Evolutionary conservation across 2,888 invertebrate species (phyloP), one percentile per base, ranked within the genome.

Genomic region (Melieria crassipennis): DNA sequence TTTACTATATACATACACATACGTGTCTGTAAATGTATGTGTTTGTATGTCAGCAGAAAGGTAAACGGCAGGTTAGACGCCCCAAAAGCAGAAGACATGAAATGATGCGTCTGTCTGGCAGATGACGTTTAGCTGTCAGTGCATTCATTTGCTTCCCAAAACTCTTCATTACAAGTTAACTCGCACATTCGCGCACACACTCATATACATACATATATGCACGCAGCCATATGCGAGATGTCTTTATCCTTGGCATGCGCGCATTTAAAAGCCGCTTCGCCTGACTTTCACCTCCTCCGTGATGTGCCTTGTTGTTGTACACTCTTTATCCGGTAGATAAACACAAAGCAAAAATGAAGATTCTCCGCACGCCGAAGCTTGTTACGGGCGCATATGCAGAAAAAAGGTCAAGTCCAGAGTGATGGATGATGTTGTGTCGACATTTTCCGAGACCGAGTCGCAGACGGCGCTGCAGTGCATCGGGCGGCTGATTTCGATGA

Each of bases 401-500:
- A 85, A 85, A 87, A 87, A 87, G 86, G 86, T 87, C 86, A 87
- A 85, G 83, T 84, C 85, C 81, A 81, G 81, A 84, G 83, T 86
- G 87, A 86, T 86, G 85, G 86, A 86, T 86, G 86, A 86, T 85
- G 79, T 79, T 80, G 79, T 79, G 74, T 67, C 74, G 81, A 70
- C 66, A 78, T 76, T 78, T 79, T 77, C 72, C 73, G 76, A 76
- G 73, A 76, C 78, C 66, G 73, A 30, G 30, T 16, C 46, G 46
- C 61, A 61, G 61, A 61, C 68, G 55, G 52, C n/a, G 43, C n/a
- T 67, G 61, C 45, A 45, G 7, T 16, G 61, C 16, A 13, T 48
- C 43, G 55, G 52, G 46, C 55, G 62, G 6, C 64, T 71, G 69
- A 66, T 56, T 46, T 64, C 60, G 55, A 70, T 69, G 73, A 60